These are phyloP conservation scores for Apodemia hepburni DNA, from an alignment of 2,888 invertebrate genomes.

Conservation along the genomic window DNA sequence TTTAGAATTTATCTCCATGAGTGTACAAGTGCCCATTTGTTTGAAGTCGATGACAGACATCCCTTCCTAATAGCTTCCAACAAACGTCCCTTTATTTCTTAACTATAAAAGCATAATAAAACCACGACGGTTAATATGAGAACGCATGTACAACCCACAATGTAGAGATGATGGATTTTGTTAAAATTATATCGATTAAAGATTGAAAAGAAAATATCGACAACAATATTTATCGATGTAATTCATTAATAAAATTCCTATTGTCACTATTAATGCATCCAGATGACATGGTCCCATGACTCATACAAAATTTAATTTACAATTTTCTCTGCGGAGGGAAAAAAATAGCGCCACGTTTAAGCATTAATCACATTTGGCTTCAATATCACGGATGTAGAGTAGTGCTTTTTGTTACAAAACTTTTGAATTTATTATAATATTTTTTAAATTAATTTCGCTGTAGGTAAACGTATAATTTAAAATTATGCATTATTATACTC, in stretches of 20 bases:
- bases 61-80: constrained; percentile 36
- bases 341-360: too few species aligned
- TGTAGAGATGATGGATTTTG: constrained; percentile 4
- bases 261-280: too few species aligned
- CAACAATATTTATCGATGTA: neutral
- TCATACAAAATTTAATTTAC: too few species aligned
- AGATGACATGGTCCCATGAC: too few species aligned
- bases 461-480: too few species aligned
- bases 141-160: neutral
- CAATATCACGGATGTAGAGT: too few species aligned
- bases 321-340: too few species aligned
- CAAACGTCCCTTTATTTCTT: constrained; percentile 35
- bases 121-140: constrained; percentile 23
- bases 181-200: constrained; percentile 5
- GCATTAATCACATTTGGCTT: too few species aligned
- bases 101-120: constrained; percentile 38
- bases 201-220: neutral
- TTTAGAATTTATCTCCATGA: constrained; percentile 1
- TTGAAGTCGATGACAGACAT: constrained; percentile 34
- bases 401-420: too few species aligned
- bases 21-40: constrained; percentile 21
- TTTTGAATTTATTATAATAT: too few species aligned
- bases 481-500: too few species aligned
- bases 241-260: neutral
- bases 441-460: too few species aligned